phyloP scores from a whole-genome alignment of 1,140 invertebrate species.

The Steinernema khuongi region DNA sequence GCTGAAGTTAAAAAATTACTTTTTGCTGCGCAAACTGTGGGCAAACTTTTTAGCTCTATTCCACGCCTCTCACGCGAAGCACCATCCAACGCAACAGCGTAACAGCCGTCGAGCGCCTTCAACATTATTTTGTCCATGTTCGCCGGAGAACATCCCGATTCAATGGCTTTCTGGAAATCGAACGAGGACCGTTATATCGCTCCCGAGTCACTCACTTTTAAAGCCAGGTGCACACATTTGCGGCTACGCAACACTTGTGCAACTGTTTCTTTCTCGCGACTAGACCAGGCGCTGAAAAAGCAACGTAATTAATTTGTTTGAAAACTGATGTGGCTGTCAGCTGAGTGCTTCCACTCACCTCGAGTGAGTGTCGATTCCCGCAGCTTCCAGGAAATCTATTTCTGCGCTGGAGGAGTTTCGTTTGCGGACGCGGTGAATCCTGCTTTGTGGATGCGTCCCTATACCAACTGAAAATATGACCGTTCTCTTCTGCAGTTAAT shows the following conservation, averaged over 20 bases:
- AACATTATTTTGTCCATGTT: not conserved
- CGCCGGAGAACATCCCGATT: not conserved
- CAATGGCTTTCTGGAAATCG: not conserved
- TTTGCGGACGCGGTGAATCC: not conserved
- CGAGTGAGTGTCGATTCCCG: not conserved
- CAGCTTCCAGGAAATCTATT: not conserved
- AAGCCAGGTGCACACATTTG: not conserved
- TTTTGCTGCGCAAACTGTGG: not conserved
- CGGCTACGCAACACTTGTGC: constrained; percentile 12
- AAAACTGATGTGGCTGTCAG: not conserved
- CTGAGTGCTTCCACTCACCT: not conserved
- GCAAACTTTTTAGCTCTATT: not conserved
- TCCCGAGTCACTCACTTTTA: not conserved
- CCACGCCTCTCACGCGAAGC: not conserved
- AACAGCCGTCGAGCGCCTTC: not conserved
- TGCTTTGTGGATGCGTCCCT: not conserved
- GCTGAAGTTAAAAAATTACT: not conserved
- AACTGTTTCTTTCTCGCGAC: not conserved
- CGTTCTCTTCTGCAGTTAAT: not conserved
- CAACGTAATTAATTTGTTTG: not conserved
- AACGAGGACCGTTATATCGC: not conserved
- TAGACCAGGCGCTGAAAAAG: not conserved
- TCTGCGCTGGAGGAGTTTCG: not conserved
- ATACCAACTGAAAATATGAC: constrained; percentile 1
- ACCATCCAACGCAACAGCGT: not conserved